These are phyloP conservation scores for Papilio machaon DNA, from an alignment of 1,140 invertebrate genomes.

Conservation along the genomic window DNA sequence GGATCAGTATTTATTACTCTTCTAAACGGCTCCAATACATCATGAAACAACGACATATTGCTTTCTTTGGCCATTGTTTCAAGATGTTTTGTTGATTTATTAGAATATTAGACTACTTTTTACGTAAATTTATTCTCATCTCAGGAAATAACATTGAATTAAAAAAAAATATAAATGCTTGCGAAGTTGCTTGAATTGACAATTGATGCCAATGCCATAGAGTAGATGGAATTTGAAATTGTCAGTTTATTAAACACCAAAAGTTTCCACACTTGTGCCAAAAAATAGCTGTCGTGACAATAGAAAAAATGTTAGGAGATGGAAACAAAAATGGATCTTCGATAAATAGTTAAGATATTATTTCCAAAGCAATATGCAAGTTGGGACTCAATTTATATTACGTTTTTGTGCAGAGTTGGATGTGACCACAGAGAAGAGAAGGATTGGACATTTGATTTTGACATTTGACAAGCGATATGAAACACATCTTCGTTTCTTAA, in stretches of 20 bases:
- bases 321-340: neutral
- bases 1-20: slow-evolving; percentile 76
- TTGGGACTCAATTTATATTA: neutral
- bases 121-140: neutral
- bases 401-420: neutral
- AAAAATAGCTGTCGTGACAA: too few relatives aligned
- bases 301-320: too few relatives aligned
- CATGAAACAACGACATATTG: slow-evolving; percentile 76
- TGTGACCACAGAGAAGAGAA: neutral
- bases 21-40: slow-evolving; percentile 78
- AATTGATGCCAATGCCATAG: neutral
- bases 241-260: neutral
- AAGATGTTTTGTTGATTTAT: neutral
- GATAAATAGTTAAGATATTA: too few relatives aligned
- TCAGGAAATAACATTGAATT: neutral
- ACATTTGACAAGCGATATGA: neutral
- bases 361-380: too few relatives aligned
- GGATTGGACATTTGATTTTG: neutral
- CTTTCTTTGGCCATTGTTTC: slow-evolving; percentile 74
- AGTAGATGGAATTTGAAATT: neutral
- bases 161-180: neutral
- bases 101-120: neutral
- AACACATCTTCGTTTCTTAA: neutral
- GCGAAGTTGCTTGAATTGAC: neutral
- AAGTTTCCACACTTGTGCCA: too few relatives aligned